A percentile compares a stretch with the other conserved stretches of the same genome.
Conservation (phyloP, 2,113 vertebrate species). For the Hemicordylus capensis region DNA sequence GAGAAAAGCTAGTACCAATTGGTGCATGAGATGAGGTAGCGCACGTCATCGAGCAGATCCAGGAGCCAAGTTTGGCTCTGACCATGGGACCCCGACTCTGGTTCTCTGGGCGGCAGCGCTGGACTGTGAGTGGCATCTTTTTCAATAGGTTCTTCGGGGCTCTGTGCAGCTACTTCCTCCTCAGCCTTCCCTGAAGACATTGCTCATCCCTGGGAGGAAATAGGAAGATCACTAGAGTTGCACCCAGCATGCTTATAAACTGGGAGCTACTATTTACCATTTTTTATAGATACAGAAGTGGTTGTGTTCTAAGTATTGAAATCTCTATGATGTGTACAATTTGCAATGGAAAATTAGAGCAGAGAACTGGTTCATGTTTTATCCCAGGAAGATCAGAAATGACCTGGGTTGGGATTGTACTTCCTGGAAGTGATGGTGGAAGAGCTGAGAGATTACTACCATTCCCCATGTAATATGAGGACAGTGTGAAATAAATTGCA, state of each 20-base stretch:
- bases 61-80: not conserved
- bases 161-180: not conserved
- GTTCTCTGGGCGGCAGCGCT: not conserved
- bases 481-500: not conserved
- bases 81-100: rapidly evolving
- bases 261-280: not conserved
- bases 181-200: not conserved
- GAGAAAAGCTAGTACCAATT: slow-evolving; percentile 45
- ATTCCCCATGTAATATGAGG: too few species aligned
- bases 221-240: not conserved
- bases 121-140: not conserved
- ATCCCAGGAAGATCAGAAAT: too few species aligned
- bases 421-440: too few species aligned
- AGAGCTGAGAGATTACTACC: too few species aligned
- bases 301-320: not conserved
- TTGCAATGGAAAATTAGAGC: not conserved
- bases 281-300: not conserved
- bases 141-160: not conserved
- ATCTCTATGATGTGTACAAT: not conserved
- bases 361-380: not conserved
- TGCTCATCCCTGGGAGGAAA: not conserved
- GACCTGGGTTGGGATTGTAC: too few species aligned
- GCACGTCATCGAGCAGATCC: slow-evolving; percentile 47
- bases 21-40: slow-evolving; percentile 57
- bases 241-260: not conserved